phyloP scores from a whole-genome alignment of 1,140 invertebrate genomes.

The Calephelis nemesis region DNA sequence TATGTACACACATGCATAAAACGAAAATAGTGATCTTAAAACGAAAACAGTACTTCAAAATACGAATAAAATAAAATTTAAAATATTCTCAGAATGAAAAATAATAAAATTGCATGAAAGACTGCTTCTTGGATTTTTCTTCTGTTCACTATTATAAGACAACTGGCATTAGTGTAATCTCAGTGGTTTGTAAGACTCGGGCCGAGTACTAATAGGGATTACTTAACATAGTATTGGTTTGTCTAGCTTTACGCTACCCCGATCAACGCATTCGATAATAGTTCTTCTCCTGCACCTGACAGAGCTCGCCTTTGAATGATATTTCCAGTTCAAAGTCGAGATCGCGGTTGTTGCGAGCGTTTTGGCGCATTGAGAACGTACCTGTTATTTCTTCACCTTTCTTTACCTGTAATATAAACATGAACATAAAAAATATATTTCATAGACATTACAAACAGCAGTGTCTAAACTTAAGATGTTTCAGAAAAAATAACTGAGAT shows the following conservation, averaged over 20 bases:
- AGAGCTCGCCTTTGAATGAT: constrained; percentile 97
- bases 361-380: constrained; percentile 95
- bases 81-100: no score
- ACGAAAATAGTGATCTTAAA: no score
- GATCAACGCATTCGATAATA: constrained; percentile 97
- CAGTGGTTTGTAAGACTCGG: not conserved
- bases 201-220: constrained; percentile 2
- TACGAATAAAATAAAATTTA: no score
- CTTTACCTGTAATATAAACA: constrained; percentile 81
- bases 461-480: no score
- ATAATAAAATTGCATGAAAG: no score
- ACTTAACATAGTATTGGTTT: not conserved
- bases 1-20: no score
- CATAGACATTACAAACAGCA: no score
- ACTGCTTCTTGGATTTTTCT: no score
- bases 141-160: no score
- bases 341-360: constrained; percentile 97
- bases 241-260: not conserved
- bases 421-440: no score
- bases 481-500: no score
- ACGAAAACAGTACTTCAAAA: no score
- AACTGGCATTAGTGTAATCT: not conserved
- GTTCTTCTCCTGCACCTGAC: constrained; percentile 93
- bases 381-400: constrained; percentile 96
- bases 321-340: constrained; percentile 97